A percentile compares a stretch with the other conserved stretches of the same genome.
These are phyloP conservation scores for Esox lucius DNA, from an alignment of 2,797 vertebrate genomes.

Conservation along the genomic window DNA sequence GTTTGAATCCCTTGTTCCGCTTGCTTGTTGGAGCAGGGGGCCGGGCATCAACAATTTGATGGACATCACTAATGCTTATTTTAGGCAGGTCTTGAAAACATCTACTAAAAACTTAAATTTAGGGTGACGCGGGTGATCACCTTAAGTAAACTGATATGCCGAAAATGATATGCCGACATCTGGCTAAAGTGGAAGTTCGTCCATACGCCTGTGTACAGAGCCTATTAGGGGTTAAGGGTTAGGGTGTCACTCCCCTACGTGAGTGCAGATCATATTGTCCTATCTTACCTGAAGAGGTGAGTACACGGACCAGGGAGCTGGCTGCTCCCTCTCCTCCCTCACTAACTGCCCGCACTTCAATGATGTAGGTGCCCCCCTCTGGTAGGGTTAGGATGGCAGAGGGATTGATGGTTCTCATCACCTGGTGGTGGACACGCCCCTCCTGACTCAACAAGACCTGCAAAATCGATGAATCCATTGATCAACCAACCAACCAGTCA, in stretches of 20 bases:
- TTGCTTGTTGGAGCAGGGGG: too few species aligned
- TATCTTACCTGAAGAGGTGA: slow-evolving; percentile 87
- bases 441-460: slow-evolving; percentile 93
- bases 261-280: neutral
- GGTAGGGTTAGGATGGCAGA: slow-evolving; percentile 88
- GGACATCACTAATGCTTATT: too few species aligned
- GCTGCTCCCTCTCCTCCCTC: slow-evolving; percentile 91
- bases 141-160: too few species aligned
- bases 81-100: too few species aligned
- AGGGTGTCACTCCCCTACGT: neutral
- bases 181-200: too few species aligned
- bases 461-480: neutral
- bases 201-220: too few species aligned
- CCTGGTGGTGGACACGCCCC: slow-evolving; percentile 87
- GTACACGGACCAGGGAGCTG: slow-evolving; percentile 88
- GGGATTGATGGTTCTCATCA: slow-evolving; percentile 92
- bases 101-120: too few species aligned
- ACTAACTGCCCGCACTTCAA: slow-evolving; percentile 89
- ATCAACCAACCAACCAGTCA: neutral
- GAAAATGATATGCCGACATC: too few species aligned
- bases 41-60: too few species aligned
- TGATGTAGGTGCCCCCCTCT: slow-evolving; percentile 91
- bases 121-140: too few species aligned
- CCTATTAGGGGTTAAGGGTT: too few species aligned
- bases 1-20: too few species aligned